Percentiles rank a stretch among this genome's conserved stretches.
phyloP scores from a whole-genome alignment of 2,113 vertebrate genomes.

The Rhodinocichla rosea region DNA sequence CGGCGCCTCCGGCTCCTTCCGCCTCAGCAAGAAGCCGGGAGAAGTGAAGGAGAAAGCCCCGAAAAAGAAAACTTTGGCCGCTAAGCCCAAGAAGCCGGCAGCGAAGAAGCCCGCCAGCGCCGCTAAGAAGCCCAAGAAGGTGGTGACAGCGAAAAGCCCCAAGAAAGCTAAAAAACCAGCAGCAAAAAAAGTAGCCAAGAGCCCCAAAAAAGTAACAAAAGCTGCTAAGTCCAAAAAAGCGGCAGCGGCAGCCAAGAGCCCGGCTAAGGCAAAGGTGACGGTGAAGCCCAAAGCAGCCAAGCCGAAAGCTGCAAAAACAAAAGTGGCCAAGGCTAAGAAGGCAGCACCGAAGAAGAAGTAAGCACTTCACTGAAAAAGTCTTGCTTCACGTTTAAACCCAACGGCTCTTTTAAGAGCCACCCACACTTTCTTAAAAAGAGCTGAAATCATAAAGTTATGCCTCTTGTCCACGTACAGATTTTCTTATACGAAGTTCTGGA shows the following conservation, averaged over 20 bases:
- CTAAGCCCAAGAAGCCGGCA: accelerated
- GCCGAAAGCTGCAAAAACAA: not conserved
- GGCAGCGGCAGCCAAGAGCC: not conserved
- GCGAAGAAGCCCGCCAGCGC: too few relatives aligned
- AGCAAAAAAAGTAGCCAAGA: conserved; percentile 22
- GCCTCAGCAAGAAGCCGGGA: not conserved
- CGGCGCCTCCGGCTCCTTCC: conserved; percentile 70
- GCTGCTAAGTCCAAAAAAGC: accelerated
- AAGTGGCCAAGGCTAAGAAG: not conserved
- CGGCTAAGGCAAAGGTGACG: accelerated
- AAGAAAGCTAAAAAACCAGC: not conserved
- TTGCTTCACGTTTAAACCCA: accelerated
- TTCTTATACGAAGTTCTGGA: too few relatives aligned
- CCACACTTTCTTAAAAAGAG: not conserved
- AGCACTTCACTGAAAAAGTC: accelerated
- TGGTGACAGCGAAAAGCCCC: not conserved
- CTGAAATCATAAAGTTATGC: not conserved
- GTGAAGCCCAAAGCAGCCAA: not conserved
- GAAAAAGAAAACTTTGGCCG: accelerated
- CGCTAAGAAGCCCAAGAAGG: not conserved
- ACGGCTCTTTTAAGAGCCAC: conserved; percentile 16
- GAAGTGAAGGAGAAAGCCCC: not conserved
- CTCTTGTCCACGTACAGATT: too few relatives aligned
- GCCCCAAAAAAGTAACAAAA: not conserved
- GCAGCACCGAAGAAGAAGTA: not conserved